Conservation (phyloP, 2,113 vertebrate genomes). For the Bujurquina vittata region DNA sequence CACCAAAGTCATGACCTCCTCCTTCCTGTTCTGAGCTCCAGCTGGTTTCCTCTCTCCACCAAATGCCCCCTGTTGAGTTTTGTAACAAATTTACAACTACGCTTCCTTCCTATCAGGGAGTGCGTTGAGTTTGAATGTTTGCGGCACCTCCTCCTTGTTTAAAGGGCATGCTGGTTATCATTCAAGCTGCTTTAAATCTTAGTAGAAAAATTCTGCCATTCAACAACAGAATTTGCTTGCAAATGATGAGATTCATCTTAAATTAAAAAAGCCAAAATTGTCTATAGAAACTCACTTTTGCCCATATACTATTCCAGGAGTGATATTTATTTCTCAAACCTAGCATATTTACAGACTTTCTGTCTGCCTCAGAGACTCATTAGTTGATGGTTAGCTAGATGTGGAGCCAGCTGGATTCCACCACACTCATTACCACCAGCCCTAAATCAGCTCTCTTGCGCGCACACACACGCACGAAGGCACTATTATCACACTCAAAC, state of each 20-base stretch:
- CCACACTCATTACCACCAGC: conserved; percentile 36
- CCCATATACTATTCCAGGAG: neutral
- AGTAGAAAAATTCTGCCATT: neutral
- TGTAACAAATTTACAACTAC: conserved; percentile 52
- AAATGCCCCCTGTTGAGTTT: conserved; percentile 36
- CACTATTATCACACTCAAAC: conserved; percentile 11
- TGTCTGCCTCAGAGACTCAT: conserved; percentile 41
- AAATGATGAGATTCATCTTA: neutral
- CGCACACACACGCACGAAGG: neutral
- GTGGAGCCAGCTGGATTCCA: conserved; percentile 67
- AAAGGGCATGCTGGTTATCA: neutral
- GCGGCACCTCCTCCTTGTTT: conserved; percentile 19
- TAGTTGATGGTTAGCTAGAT: conserved; percentile 69
- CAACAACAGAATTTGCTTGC: neutral
- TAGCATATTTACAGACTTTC: conserved; percentile 2
- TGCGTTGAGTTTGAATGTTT: neutral
- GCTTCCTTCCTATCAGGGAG: conserved; percentile 38
- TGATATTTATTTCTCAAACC: neutral
- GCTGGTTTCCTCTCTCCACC: conserved; percentile 32
- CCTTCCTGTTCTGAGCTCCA: conserved; percentile 14
- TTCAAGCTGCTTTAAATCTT: neutral
- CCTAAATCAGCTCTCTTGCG: conserved; percentile 46
- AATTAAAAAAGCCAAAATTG: neutral
- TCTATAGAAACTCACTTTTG: neutral
- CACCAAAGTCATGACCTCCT: conserved; percentile 15